phyloP scores from a whole-genome alignment of 2,888 invertebrate species.

The Ctenicera cuprea region DNA sequence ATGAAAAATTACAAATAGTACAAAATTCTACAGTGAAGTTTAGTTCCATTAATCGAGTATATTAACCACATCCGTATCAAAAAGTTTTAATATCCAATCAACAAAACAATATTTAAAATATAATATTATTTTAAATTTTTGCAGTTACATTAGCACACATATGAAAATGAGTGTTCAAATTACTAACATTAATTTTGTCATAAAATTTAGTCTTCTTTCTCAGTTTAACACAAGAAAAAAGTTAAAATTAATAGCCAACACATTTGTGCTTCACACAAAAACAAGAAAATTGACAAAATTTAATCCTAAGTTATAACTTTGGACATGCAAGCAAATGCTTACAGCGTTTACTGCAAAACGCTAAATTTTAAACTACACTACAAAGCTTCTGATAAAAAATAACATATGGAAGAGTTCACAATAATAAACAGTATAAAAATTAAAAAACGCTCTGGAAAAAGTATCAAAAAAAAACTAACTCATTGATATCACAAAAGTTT shows the following conservation, averaged over 20 bases:
- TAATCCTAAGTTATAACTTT: no score
- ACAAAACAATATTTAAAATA: constrained; percentile 1
- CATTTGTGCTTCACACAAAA: no score
- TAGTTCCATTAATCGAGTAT: constrained; percentile 21
- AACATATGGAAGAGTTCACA: not conserved
- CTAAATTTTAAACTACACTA: not conserved
- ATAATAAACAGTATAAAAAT: not conserved
- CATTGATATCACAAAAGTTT: constrained; percentile 8
- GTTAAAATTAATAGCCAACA: no score
- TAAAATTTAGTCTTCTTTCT: constrained; percentile 44
- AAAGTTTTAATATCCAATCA: constrained; percentile 22
- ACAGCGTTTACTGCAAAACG: not conserved
- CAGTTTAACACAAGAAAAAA: constrained; percentile 7
- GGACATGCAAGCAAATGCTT: not conserved
- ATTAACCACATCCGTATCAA: constrained; percentile 38
- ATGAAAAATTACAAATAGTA: constrained; percentile 69
- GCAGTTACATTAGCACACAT: constrained; percentile 1
- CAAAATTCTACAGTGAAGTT: constrained; percentile 58
- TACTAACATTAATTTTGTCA: constrained; percentile 5
- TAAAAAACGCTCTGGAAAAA: not conserved
- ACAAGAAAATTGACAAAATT: no score
- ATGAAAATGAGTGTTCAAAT: not conserved
- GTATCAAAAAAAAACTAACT: constrained; percentile 13
- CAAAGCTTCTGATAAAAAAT: not conserved
- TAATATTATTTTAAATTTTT: not conserved